Evolutionary conservation across 2,888 invertebrate species (phyloP), one percentile per base, ranked within the genome.

Genomic region (Nineta flava): DNA sequence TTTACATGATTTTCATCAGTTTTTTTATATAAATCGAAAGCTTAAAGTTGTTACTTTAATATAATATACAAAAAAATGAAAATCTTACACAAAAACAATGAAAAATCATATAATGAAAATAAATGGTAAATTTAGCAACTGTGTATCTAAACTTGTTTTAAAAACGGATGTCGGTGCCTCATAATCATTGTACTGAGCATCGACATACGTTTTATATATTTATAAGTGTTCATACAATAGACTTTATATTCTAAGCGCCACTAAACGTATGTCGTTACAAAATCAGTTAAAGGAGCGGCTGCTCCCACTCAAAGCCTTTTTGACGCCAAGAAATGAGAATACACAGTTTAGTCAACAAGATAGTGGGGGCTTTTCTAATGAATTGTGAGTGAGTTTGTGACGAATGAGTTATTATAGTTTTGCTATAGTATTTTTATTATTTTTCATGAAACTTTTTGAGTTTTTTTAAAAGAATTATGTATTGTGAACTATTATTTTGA

Each of bases 281-380:
- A 62, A 64, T 63, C 50, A 64, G 71, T 71, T 46, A 26, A 19
- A 45, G 35, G 52, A 56, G 59, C 56, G 59, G 74, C 72, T 71
- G 71, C 72, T 71, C 71, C 72, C 71, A 73, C 72, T 73, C 71
- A 52, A 71, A 73, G 73, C 74, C 73, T 72, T 74, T 74, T 75
- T 74, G 74, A 74, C 75, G 72, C 74, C 71, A 73, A 72, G 74
- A 75, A 74, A 75, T 76, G 76, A 75, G 75, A 76, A 75, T 76
- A 76, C n/a, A 44, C 73, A 64, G 70, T 73, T 66, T 69, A 75
- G 66, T 66, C 69, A 73, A 64, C 62, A 59, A 17, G 61, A 63
- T 59, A 63, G 65, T 62, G 64, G 67, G 67, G 67, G 64, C 66
- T 66, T 68, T 68, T 68, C 61, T 26, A 26, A 61, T 66, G 66